These are phyloP conservation scores for Sardinella longiceps DNA, from an alignment of 2,797 vertebrate species.

Conservation along the genomic window DNA sequence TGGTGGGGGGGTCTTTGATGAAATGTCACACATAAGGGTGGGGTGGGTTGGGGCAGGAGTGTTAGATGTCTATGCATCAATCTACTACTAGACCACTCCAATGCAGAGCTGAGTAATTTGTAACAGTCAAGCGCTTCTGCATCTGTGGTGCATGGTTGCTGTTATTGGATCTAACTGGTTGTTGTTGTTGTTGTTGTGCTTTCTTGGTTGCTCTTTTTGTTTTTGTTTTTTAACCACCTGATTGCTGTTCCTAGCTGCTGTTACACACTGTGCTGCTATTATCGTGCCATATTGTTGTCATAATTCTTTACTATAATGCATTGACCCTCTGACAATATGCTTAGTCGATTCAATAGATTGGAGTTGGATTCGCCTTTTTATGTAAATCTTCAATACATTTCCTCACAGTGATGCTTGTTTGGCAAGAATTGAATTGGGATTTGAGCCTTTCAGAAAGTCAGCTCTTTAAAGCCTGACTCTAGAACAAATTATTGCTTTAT, in stretches of 20 bases:
- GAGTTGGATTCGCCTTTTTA: not conserved
- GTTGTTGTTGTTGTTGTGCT: not conserved
- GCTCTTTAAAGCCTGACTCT: not conserved
- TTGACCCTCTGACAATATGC: not conserved
- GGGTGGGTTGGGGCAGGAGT: not conserved
- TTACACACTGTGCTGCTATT: no score
- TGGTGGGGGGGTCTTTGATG: constrained; percentile 9
- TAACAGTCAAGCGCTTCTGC: not conserved
- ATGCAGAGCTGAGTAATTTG: not conserved
- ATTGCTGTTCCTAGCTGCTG: no score
- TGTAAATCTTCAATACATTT: not conserved
- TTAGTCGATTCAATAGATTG: not conserved
- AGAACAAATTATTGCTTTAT: not conserved
- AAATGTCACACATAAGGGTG: not conserved
- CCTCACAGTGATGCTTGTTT: not conserved
- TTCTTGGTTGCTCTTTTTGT: no score
- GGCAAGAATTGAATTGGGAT: not conserved
- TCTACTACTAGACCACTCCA: no score
- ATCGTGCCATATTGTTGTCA: not conserved
- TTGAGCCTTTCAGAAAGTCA: not conserved
- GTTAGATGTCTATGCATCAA: not conserved
- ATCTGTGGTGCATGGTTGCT: not conserved
- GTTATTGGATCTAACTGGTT: not conserved
- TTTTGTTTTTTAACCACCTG: no score
- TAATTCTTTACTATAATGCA: not conserved